These are phyloP conservation scores for Chelon labrosus DNA, from an alignment of 2,797 vertebrate species.

Conservation along the genomic window DNA sequence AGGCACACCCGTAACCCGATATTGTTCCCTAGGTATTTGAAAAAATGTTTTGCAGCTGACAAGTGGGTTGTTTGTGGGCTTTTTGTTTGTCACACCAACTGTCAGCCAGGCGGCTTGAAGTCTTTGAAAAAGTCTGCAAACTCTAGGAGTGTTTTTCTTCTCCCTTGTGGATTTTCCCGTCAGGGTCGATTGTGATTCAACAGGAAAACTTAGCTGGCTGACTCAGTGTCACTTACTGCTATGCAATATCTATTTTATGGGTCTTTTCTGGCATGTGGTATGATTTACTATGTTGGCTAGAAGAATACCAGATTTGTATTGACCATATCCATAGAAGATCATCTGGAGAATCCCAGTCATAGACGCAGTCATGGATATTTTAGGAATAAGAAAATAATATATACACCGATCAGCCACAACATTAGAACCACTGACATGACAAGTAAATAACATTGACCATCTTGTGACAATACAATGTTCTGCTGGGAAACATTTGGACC, in stretches of 20 bases:
- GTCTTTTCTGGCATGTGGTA: background rate
- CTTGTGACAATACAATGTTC: too few species aligned
- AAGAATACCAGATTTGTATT: background rate
- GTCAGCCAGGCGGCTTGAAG: slow-evolving; percentile 41
- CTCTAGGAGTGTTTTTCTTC: slow-evolving; percentile 35
- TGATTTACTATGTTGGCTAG: slow-evolving; percentile 10
- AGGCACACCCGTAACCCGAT: slow-evolving; percentile 43
- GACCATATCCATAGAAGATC: background rate
- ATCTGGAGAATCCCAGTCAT: background rate
- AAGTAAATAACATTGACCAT: too few species aligned
- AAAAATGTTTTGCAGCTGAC: slow-evolving; percentile 58
- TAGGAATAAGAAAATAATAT: too few species aligned
- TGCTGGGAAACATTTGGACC: too few species aligned
- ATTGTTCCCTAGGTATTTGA: slow-evolving; percentile 35
- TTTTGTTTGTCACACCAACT: slow-evolving; percentile 62
- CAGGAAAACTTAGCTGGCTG: slow-evolving; percentile 14
- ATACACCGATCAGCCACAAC: too few species aligned
- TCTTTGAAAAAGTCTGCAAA: slow-evolving; percentile 30
- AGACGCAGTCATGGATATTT: background rate
- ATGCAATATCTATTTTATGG: background rate
- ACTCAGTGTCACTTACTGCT: slow-evolving; percentile 4
- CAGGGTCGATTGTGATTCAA: slow-evolving; percentile 25
- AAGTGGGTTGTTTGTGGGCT: slow-evolving; percentile 53
- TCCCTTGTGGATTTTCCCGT: slow-evolving; percentile 21
- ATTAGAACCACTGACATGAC: too few species aligned